These are phyloP conservation scores for western clawed frog (Xenopus tropicalis) DNA, from an alignment of 2,113 vertebrate genomes.

Conservation along the genomic window DNA sequence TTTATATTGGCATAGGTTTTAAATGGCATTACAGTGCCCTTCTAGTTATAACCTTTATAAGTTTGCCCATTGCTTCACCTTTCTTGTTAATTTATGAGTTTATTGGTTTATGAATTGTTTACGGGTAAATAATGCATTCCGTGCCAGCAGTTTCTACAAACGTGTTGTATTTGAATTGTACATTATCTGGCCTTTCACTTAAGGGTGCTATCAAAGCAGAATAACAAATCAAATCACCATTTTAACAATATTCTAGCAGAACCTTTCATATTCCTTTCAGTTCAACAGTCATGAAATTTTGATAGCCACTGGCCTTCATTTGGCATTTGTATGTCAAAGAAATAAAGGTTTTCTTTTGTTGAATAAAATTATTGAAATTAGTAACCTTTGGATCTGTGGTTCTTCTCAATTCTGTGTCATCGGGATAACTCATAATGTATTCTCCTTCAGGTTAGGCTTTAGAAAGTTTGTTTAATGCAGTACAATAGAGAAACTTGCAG, in stretches of 20 bases:
- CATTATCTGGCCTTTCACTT: constrained; percentile 35
- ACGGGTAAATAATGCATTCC: constrained; percentile 39
- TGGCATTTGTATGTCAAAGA: constrained; percentile 40
- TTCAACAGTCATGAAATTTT: constrained; percentile 38
- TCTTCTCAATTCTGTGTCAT: constrained; percentile 20
- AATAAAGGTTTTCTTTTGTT: constrained; percentile 36
- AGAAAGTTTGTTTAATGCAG: too few relatives aligned
- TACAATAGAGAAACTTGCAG: too few relatives aligned
- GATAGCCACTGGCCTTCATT: constrained; percentile 40
- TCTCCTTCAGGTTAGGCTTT: too few relatives aligned
- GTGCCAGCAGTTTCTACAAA: constrained; percentile 2
- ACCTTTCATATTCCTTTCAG: constrained; percentile 28
- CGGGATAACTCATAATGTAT: constrained; percentile 9
- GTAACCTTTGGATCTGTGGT: constrained; percentile 34
- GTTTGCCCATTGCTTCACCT: constrained; percentile 38
- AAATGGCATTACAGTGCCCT: too few relatives aligned
- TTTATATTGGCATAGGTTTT: too few relatives aligned
- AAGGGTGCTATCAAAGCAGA: constrained; percentile 31
- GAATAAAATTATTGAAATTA: constrained; percentile 38
- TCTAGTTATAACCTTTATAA: constrained; percentile 23
- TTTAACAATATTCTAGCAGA: constrained; percentile 27
- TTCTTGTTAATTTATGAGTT: constrained; percentile 34
- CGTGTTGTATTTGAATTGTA: constrained; percentile 35
- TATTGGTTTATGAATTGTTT: constrained; percentile 36
- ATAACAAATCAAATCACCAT: constrained; percentile 39